phyloP scores from a whole-genome alignment of 2,888 invertebrate species.

The Petrolisthes cinctipes region DNA sequence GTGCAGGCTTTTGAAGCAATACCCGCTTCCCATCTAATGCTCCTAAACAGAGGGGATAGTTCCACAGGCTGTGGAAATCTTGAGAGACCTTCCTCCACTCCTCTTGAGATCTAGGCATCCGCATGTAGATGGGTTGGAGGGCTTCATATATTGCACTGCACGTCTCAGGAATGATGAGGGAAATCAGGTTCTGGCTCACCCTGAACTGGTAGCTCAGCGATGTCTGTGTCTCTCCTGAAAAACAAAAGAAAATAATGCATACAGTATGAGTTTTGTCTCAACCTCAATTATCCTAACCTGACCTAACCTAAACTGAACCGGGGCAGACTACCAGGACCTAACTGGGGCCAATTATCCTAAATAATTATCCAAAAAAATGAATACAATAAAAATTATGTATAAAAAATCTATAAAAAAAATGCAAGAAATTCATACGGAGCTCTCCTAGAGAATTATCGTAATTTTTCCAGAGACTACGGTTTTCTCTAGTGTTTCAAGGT shows the following conservation, averaged over 20 bases:
- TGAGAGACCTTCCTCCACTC: neutral
- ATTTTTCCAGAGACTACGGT: no score
- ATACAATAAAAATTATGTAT: no score
- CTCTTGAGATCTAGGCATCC: neutral
- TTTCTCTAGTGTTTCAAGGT: no score
- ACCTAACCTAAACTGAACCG: no score
- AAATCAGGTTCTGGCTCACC: constrained; percentile 23
- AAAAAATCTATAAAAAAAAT: no score
- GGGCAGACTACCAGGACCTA: no score
- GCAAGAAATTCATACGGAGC: no score
- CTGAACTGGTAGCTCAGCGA: constrained; percentile 10
- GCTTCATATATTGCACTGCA: constrained; percentile 6
- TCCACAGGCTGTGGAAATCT: neutral
- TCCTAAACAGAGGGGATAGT: constrained; percentile 26
- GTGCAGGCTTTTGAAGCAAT: neutral
- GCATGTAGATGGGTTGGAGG: neutral
- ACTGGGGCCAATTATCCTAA: no score
- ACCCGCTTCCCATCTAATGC: constrained; percentile 17
- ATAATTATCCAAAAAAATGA: no score
- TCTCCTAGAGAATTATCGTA: no score
- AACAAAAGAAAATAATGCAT: neutral
- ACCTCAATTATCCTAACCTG: no score
- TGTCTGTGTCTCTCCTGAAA: constrained; percentile 24
- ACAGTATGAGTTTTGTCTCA: no score
- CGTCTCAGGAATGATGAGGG: constrained; percentile 20